These are phyloP conservation scores for Carassius auratus DNA, from an alignment of 2,113 vertebrate species.

Conservation along the genomic window DNA sequence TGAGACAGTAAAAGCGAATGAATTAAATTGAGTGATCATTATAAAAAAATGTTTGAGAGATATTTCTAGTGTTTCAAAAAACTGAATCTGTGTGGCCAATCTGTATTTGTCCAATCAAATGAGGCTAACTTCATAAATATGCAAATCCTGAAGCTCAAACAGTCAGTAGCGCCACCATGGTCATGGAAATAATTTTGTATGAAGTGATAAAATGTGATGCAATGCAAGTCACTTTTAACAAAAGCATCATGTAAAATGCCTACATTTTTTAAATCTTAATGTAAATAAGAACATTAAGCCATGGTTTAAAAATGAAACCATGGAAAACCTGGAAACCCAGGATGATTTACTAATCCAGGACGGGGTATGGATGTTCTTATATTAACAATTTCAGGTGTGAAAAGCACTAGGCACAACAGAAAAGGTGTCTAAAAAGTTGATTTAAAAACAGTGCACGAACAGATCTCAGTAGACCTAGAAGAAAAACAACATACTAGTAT, in stretches of 20 bases:
- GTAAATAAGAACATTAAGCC: neutral
- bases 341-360: neutral
- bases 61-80: neutral
- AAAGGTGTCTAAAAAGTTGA: neutral
- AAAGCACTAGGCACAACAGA: neutral
- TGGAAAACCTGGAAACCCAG: no score
- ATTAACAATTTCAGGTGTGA: neutral
- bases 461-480: neutral
- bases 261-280: neutral
- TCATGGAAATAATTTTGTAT: neutral
- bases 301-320: neutral
- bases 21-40: neutral
- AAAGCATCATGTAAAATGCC: neutral
- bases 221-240: neutral
- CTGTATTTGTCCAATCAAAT: conserved; percentile 3
- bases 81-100: neutral
- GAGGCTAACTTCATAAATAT: neutral
- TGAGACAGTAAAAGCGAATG: neutral
- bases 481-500: neutral
- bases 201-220: neutral
- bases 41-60: neutral
- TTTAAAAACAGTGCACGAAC: neutral
- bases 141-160: neutral
- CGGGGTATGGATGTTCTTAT: neutral
- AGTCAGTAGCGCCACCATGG: no score